These are phyloP conservation scores for Phragmatobia fuliginosa DNA, from an alignment of 2,888 invertebrate genomes.

Conservation along the genomic window DNA sequence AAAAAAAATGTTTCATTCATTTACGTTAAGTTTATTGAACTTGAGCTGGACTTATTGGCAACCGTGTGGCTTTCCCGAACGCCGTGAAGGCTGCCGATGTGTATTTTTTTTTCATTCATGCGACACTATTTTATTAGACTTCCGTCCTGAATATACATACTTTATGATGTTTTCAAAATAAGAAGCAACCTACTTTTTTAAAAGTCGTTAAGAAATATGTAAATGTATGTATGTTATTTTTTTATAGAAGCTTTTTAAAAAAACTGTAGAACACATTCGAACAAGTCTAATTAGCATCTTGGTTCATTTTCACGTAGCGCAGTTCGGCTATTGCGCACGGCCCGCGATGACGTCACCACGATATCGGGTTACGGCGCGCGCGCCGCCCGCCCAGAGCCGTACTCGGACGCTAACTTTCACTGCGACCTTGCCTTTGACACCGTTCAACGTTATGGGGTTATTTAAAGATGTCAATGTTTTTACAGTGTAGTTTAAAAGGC, in stretches of 20 bases:
- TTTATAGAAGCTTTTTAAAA: background rate
- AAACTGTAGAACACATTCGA: background rate
- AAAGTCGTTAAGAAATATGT: background rate
- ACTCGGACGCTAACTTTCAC: constrained; percentile 71
- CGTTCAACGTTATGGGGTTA: constrained; percentile 22
- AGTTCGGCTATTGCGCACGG: constrained; percentile 79
- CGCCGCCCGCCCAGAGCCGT: constrained; percentile 62
- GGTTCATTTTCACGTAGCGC: constrained; percentile 55
- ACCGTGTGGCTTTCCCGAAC: constrained; percentile 28
- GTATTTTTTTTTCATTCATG: constrained; percentile 1
- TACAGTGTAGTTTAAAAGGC: background rate
- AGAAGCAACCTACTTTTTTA: background rate
- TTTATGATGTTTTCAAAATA: background rate
- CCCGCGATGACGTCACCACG: constrained; percentile 80
- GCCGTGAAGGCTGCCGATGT: constrained; percentile 7
- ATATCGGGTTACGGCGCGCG: constrained; percentile 74
- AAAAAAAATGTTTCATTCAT: constrained; percentile 25
- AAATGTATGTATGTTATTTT: background rate
- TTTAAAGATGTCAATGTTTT: constrained; percentile 18
- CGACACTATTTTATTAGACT: background rate
- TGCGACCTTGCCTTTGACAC: constrained; percentile 72
- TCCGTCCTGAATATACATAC: background rate
- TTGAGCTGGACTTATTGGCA: constrained; percentile 44
- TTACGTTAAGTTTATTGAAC: constrained; percentile 32
- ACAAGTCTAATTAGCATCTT: constrained; percentile 14